Base-by-base conservation (phyloP, 2,888 invertebrate genomes). In the Zaprionus bogoriensis region DNA sequence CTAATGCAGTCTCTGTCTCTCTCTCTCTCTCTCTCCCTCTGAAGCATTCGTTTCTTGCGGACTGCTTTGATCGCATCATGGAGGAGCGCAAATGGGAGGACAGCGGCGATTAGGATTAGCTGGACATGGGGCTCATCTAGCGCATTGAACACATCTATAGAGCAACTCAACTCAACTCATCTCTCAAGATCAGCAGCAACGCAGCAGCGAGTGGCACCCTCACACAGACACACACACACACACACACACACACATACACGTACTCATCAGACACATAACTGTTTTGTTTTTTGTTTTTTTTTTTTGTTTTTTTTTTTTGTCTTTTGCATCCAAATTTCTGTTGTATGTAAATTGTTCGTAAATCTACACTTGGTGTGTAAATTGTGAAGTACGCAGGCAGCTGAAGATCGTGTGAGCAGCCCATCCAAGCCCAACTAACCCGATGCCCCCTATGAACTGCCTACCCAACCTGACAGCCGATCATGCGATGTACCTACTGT, bases 1-100 rank as follows among this genome's bases (percentile, higher is more conserved):
- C 1, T 9, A 20, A n/a, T 23, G 25, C 14, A 12, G 5, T 39
- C 17, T 38, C 3, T 9, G 3, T 23, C n/a, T 4, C 0, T 57
- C 30, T 60, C 3, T 30, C 12, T 4, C 28, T 10, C 6, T 32
- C 23, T 28, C 22, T 2, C 2, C 32, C 17, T n/a, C 19, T 59
- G 27, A 6, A 91, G 90, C 90, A 90, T 70, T 87, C 89, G 73
- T 91, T 90, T 83, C 81, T 91, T 67, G 90, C 91, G 55, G 98
- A 98, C 91, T 98, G 99, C 91, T 98, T 99, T 92, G 98, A 98
- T 91, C 94, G 97, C 92, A 96, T 98, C 93, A 95, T 96, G 90
- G 97, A 98, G 90, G 98, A 99, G 91, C 94, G 94, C 77, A 95
- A 95, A 91, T 96, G 96, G 96, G 93, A 94, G 59, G 96, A 96